Evolutionary conservation across 2,888 invertebrate genomes (phyloP), one percentile per base, ranked within the genome.

Genomic region (Leptinotarsa rubiginosa): DNA sequence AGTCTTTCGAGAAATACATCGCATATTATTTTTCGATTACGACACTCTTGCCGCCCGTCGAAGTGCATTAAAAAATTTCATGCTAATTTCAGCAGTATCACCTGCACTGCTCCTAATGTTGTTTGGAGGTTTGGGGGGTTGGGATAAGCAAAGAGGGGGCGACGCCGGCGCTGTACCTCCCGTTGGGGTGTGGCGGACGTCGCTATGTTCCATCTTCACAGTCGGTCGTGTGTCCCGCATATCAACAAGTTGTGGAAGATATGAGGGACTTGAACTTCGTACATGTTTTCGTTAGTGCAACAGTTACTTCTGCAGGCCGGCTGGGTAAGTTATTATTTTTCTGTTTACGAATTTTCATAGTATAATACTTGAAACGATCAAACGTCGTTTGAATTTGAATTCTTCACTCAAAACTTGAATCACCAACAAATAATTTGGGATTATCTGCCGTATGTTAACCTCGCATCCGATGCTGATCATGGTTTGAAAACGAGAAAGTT

Each of bases 161-260:
- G 84, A 83, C 87, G 87, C 86, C 85, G 85, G 86, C 87, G 87
- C 86, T 84, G 80, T 86, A 78, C 74, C 75, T 81, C 80, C 74
- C 81, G 77, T 81, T 86, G 87, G 87, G 87, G 87, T 87, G 87
- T 87, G 87, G 87, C 87, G 87, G 86, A 86, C 83, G 83, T 84
- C 85, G 83, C 31, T 64, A 49, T 83, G 79, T 82, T 84, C 83
- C 82, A 79, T 82, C 83, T 83, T 86, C 85, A 84, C 86, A 87
- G 87, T 87, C 83, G 83, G 82, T 83, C 84, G 86, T 86, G 87
- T 84, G 84, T 83, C 85, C 69, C 64, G 70, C 71, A 71, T 62
- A 70, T 67, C 68, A 71, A 74, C 71, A 74, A 74, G 59, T 62
- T 71, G 71, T 74, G 13, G 25, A 66, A 65, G 59, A 62, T 68